Conservation (phyloP, 2,797 vertebrate species). For the Falco rusticolus region DNA sequence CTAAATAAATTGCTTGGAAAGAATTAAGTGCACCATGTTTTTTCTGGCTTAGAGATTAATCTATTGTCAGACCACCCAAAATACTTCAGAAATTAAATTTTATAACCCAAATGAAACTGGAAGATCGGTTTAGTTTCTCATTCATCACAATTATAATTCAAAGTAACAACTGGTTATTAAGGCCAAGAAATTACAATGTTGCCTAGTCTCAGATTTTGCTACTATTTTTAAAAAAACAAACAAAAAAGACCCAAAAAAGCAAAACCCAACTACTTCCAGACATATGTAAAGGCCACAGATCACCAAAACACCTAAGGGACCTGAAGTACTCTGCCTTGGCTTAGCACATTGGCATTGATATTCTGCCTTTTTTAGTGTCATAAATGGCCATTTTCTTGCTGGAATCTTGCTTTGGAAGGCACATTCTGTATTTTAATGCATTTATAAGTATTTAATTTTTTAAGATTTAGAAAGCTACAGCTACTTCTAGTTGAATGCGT, state of each 20-base stretch:
- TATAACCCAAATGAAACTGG: not conserved
- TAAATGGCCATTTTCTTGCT: not conserved
- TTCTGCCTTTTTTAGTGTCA: not conserved
- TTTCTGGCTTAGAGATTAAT: constrained; percentile 1
- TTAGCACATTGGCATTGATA: not conserved
- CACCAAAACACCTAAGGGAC: not conserved
- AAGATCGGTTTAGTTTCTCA: not conserved
- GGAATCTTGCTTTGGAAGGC: not conserved
- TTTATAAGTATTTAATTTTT: not conserved
- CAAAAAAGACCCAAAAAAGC: not conserved
- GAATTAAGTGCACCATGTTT: not conserved
- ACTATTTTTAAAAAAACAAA: not conserved
- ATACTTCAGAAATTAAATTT: constrained; percentile 21
- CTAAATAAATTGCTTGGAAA: constrained; percentile 24
- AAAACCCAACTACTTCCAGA: not conserved
- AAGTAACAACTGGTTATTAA: not conserved
- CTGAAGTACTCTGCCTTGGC: not conserved
- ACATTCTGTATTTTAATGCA: not conserved
- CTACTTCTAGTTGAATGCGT: not conserved
- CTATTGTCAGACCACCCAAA: constrained; percentile 23
- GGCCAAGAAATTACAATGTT: not conserved
- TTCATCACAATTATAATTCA: not conserved
- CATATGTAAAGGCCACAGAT: not conserved
- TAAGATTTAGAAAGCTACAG: not conserved
- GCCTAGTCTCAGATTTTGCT: not conserved